Base-by-base conservation (phyloP, 2,797 vertebrate genomes). In the Gila robusta region DNA sequence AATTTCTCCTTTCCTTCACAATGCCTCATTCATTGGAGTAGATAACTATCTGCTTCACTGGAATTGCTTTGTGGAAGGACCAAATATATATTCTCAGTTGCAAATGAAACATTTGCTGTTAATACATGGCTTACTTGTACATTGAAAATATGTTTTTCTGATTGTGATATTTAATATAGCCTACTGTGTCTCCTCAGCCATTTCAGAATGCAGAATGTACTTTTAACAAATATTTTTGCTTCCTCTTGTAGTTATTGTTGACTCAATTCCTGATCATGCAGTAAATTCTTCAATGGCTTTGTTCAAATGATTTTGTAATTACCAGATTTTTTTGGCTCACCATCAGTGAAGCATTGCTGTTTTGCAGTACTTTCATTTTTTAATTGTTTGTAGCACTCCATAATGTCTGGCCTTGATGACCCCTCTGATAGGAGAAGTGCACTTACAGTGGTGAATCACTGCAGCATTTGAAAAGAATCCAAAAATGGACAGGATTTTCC, bases 21-120 rank as follows among this genome's bases (percentile, higher is more conserved):
- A 90, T 91, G 91, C 77, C 89, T 88, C 88, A 87, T 93, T 94
- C 90, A 92, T 86, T 76, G 79, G 64, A 91, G 92, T 91, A 88
- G 91, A 93, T 89, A 92, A 92, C 88, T 37, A 17, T 59, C 71
- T 76, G 28, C 44, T 67, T 67, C 59, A 83, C 77, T 67, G 89
- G 72, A 89, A 86, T 87, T 85, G 84, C 77, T 74, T 87, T 80
- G 91, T 79, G 92, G 87, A 26, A 91, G 81, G 86, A 41, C 70
- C 26, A 52, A 37, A 74, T 28, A 12, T 37, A 74, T 37, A 12
- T 83, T 76, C 2, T 26, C 14, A 77, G n/a, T 76, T 82, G 23
- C 35, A 32, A 9, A 64, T 49, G 1, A 67, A 76, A 49, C 9
- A 62, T 12, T 66, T 8, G 41, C 17, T 67, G 44, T 39, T 10